Evolutionary conservation across 2,113 vertebrate species (phyloP).

Genomic region (Gallinago paraguaiae): DNA sequence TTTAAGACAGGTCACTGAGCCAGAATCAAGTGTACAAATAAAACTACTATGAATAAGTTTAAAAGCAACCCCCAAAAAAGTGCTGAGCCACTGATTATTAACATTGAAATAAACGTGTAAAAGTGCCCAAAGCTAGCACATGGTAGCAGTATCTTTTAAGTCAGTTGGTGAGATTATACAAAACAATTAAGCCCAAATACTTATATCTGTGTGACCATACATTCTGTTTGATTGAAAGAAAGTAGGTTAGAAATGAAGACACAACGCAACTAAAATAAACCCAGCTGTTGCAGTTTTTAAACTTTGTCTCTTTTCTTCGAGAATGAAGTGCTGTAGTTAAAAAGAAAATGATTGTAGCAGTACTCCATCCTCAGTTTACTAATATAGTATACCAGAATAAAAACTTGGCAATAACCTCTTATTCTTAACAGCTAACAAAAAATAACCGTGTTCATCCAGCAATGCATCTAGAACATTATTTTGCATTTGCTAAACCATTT

Average conservation of each 20-base stretch:
- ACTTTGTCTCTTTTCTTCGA: conserved; percentile 60
- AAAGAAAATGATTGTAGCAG: conserved; percentile 72
- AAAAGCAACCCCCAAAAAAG: conserved; percentile 78
- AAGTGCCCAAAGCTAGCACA: conserved; percentile 83
- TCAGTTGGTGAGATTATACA: conserved; percentile 84
- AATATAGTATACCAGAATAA: conserved; percentile 77
- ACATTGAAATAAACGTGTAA: conserved; percentile 87
- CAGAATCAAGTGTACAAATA: conserved; percentile 80
- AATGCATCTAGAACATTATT: conserved; percentile 65
- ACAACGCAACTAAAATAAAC: conserved; percentile 67
- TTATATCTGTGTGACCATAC: conserved; percentile 83
- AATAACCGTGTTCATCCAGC: conserved; percentile 70
- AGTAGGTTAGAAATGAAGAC: conserved; percentile 75
- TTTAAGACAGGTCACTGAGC: conserved; percentile 81
- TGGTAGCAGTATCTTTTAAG: conserved; percentile 80
- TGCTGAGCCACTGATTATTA: conserved; percentile 81
- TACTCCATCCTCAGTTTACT: conserved; percentile 72
- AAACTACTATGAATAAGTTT: conserved; percentile 76
- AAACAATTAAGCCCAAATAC: conserved; percentile 78
- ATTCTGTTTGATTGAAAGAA: conserved; percentile 82
- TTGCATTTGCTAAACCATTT: conserved; percentile 69
- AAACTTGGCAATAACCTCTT: conserved; percentile 73
- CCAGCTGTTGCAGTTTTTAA: conserved; percentile 77
- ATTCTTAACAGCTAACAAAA: conserved; percentile 71
- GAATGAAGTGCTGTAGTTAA: conserved; percentile 73